phyloP scores from a whole-genome alignment of 2,888 invertebrate genomes.

The Phalera bucephala region DNA sequence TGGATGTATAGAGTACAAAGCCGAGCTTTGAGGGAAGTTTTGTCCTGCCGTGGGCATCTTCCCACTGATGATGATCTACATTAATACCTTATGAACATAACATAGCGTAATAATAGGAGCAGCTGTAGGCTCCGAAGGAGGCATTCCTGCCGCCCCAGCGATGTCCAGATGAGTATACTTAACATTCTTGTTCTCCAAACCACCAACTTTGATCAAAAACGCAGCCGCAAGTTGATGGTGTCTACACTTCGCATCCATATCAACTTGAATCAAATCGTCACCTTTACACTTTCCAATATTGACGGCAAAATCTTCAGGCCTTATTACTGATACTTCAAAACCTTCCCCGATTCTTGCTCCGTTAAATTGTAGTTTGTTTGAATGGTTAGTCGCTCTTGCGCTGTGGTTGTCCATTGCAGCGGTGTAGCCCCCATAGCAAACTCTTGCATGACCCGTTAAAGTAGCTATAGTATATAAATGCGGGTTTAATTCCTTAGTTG shows the following conservation, averaged over 20 bases:
- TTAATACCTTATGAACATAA: conserved; percentile 65
- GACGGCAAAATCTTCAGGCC: conserved; percentile 86
- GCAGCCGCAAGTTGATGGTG: conserved; percentile 76
- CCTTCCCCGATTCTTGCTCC: conserved; percentile 88
- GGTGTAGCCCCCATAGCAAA: conserved; percentile 86
- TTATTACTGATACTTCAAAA: conserved; percentile 89
- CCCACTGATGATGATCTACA: too few relatives aligned
- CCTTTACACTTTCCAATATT: conserved; percentile 88
- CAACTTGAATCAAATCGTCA: conserved; percentile 87
- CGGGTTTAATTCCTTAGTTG: conserved; percentile 88
- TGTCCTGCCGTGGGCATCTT: too few relatives aligned
- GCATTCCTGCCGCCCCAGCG: conserved; percentile 87
- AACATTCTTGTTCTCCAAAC: conserved; percentile 90
- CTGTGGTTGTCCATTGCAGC: conserved; percentile 90
- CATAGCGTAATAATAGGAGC: conserved; percentile 87
- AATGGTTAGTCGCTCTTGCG: conserved; percentile 82
- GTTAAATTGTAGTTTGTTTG: conserved; percentile 84
- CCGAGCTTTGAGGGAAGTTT: too few relatives aligned
- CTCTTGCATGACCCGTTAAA: conserved; percentile 90
- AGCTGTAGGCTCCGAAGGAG: conserved; percentile 87
- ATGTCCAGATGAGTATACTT: conserved; percentile 91
- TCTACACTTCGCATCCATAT: conserved; percentile 61
- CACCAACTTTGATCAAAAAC: conserved; percentile 91
- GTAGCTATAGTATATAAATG: conserved; percentile 95
- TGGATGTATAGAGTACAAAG: too few relatives aligned